Evolutionary conservation across 2,797 vertebrate species (phyloP), one percentile per base, ranked within the genome.

Genomic region (Saxicola maurus): DNA sequence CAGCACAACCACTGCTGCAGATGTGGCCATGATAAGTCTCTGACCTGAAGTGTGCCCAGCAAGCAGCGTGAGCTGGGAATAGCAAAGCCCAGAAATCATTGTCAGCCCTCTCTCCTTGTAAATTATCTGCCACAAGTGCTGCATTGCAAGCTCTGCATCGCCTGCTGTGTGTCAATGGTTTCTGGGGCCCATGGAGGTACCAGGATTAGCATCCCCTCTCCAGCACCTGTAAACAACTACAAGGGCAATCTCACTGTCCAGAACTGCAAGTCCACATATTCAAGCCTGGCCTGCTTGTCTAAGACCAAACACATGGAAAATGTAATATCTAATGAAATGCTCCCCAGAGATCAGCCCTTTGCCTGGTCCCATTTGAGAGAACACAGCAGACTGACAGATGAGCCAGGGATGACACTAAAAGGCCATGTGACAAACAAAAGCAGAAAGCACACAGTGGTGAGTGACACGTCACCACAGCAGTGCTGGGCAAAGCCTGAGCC

Each of bases 261-360:
- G 66, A 91, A 71, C 49, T 33, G 25, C 42, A 51, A 88, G 46
- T 27, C 24, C 27, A 30, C 17, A 55, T 61, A 62, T 91, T 28
- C 51, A 84, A 82, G 67, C 17, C 55, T 27, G 15, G 46, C 15
- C 84, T 86, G 74, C 46, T 65, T 94, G 43, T 31, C 78, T 72
- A 61, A 88, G 35, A 40, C 35, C 43, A 90, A 76, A 91, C 75
- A 90, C 80, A 75, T 75, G 84, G 71, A 83, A 94, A 88, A 93
- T 23, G 35, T 65, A 83, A 25, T 68, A 42, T 72, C 66, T 81
- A 91, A 83, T 67, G 60, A 16, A 94, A 75, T 4, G 17, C 3
- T 86, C 83, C 51, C 46, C 53, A 57, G 81, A 42, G 81, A 91
- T 28, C 71, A 75, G 86, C 38, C 67, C 64, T 91, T 86, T 81